Conservation (phyloP, 2,113 vertebrate species). For the Plotosus lineatus region DNA sequence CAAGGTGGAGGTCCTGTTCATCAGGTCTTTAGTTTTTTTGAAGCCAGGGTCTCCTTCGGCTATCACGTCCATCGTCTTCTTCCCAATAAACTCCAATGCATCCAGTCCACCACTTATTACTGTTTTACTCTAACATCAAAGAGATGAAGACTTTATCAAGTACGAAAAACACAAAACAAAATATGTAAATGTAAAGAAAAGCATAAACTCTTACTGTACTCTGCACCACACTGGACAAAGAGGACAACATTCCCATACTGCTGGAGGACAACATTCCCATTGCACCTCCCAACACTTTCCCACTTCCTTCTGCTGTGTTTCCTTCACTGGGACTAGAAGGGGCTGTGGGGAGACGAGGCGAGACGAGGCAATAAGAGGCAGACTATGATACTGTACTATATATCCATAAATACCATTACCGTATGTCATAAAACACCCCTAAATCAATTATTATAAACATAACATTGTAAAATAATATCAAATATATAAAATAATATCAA, state of each 20-base stretch:
- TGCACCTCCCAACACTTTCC: slow-evolving; percentile 71
- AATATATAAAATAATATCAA: no score
- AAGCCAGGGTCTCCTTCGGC: slow-evolving; percentile 97
- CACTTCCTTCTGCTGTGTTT: slow-evolving; percentile 57
- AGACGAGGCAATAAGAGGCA: no score
- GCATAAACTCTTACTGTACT: slow-evolving; percentile 82
- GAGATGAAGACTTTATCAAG: neutral
- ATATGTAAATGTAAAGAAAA: neutral
- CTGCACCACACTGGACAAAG: slow-evolving; percentile 88
- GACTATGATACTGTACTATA: no score
- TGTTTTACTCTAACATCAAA: slow-evolving; percentile 81
- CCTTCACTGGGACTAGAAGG: slow-evolving; percentile 48
- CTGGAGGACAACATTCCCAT: slow-evolving; percentile 86
- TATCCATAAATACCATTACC: no score
- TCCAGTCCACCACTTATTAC: slow-evolving; percentile 91
- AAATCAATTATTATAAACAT: no score
- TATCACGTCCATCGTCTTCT: slow-evolving; percentile 99
- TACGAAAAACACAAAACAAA: neutral
- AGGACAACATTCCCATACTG: slow-evolving; percentile 84
- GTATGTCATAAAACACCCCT: no score
- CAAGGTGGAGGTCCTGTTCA: slow-evolving; percentile 83
- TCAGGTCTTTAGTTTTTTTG: slow-evolving; percentile 91
- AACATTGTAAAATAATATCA: no score
- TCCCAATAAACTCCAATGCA: slow-evolving; percentile 96
- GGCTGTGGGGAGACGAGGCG: slow-evolving; percentile 58